These are phyloP conservation scores for Euura saliciscinereae DNA, from an alignment of 1,140 invertebrate species.

Conservation along the genomic window DNA sequence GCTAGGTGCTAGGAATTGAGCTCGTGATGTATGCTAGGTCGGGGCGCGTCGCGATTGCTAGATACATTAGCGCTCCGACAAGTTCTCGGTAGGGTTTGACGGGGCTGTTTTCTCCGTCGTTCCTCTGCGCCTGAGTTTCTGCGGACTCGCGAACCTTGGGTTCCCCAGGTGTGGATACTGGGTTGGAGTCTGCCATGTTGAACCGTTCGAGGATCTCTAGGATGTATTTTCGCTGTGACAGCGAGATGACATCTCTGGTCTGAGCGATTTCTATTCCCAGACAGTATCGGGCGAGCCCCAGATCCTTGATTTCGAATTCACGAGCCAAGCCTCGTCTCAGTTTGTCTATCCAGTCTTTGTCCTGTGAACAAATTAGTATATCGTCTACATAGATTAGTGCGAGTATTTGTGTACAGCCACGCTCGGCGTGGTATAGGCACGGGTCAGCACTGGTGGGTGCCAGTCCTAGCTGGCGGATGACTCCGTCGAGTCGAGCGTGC, in stretches of 20 bases:
- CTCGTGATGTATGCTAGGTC: too few relatives aligned
- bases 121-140: constrained; percentile 1
- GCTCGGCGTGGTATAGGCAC: too few relatives aligned
- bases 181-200: constrained; percentile 30
- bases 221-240: constrained; percentile 30
- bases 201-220: constrained; percentile 27
- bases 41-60: too few relatives aligned
- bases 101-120: constrained; percentile 11
- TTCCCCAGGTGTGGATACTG: constrained; percentile 28
- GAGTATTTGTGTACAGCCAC: too few relatives aligned
- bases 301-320: constrained; percentile 32
- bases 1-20: too few relatives aligned
- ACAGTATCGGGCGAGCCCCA: constrained; percentile 21
- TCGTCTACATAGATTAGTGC: constrained; percentile 27
- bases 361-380: constrained; percentile 23
- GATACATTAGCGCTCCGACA: too few relatives aligned
- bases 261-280: constrained; percentile 22
- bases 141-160: too few relatives aligned
- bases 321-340: constrained; percentile 15
- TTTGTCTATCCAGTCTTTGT: not conserved
- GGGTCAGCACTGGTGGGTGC: too few relatives aligned
- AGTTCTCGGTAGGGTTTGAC: constrained; percentile 11
- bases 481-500: too few relatives aligned
- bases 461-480: too few relatives aligned
- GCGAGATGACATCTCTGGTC: not conserved